Base-by-base conservation (phyloP, 2,113 vertebrate genomes). In the Phrynosoma blainvillii region DNA sequence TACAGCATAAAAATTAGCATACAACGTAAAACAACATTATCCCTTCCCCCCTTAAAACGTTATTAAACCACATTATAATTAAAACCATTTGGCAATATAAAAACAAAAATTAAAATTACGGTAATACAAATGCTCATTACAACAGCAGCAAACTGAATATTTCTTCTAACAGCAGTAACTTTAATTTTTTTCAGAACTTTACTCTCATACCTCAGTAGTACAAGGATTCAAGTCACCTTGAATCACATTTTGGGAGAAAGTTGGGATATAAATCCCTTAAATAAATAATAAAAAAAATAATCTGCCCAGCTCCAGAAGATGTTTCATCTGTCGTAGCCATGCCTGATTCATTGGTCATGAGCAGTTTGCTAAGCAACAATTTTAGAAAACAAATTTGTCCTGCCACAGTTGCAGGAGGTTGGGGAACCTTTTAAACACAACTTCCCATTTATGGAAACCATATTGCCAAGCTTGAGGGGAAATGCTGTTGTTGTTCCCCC, bases 361-460 rank as follows among this genome's bases (percentile, higher is more conserved):
- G 71, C 79, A 82, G 80, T 82, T 82, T 76, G 71, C 40, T 76
- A 76, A 82, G 71, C 56, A 52, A 59, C 86, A 74, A 82, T 82
- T 82, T 79, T 75, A 75, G 86, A 75, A 76, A 82, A 82, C 21
- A 42, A 52, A 82, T 66, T 87, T 87, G 79, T 65, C 56, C 79
- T 62, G 71, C 71, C 68, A 10, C 40, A 66, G 21, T 71, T 87
- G 71, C 27, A 76, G 40, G 71, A 74, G 71, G 79, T 74, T 32
- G 25, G 71, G 62, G 40, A 59, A 87, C 56, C 59, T 87, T 86
- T 86, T 78, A 86, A 86, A 78, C 75, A 40, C 84, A 86, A 68
- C 78, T 75, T 76, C 73, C 20, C 86, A 82, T 75, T 66, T 66
- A 82, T 87, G 65, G 27, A 76, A 82, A 87, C 86, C 59, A 47